phyloP scores from a whole-genome alignment of 2,888 invertebrate species.

The Ditula angustiorana region DNA sequence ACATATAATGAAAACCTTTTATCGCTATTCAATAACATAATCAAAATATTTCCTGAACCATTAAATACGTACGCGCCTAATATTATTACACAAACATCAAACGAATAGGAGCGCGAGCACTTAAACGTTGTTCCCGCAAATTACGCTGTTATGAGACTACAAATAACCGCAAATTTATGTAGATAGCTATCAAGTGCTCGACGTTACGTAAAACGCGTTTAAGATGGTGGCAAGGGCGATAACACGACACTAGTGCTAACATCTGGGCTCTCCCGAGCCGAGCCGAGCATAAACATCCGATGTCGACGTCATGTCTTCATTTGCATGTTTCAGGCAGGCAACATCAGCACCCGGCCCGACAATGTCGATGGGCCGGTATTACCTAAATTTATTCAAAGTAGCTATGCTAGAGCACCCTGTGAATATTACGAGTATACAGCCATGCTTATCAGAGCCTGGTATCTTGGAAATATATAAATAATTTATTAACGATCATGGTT shows the following conservation, averaged over 20 bases:
- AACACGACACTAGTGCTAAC: constrained; percentile 72
- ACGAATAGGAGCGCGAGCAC: constrained; percentile 60
- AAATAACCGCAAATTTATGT: constrained; percentile 81
- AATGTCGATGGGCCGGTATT: constrained; percentile 66
- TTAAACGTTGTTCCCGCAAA: constrained; percentile 69
- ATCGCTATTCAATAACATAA: constrained; percentile 46
- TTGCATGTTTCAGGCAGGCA: constrained; percentile 71
- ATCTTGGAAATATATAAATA: constrained; percentile 10
- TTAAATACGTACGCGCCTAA: constrained; percentile 53
- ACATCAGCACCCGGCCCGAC: constrained; percentile 61
- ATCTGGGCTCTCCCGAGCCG: constrained; percentile 63
- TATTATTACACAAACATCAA: constrained; percentile 65
- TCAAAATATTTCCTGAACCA: constrained; percentile 59
- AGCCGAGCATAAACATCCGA: constrained; percentile 68
- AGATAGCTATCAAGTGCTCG: constrained; percentile 75
- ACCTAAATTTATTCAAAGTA: constrained; percentile 69
- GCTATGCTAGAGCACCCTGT: constrained; percentile 29
- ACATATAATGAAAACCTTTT: constrained; percentile 3
- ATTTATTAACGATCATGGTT: background rate
- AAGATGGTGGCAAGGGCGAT: constrained; percentile 68
- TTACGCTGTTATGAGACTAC: constrained; percentile 75
- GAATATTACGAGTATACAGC: constrained; percentile 1
- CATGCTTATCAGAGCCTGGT: constrained; percentile 4
- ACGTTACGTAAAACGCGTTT: constrained; percentile 76
- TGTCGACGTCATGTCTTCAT: constrained; percentile 76